These are phyloP conservation scores for Synanthedon myopaeformis DNA, from an alignment of 2,888 invertebrate genomes.

Conservation along the genomic window DNA sequence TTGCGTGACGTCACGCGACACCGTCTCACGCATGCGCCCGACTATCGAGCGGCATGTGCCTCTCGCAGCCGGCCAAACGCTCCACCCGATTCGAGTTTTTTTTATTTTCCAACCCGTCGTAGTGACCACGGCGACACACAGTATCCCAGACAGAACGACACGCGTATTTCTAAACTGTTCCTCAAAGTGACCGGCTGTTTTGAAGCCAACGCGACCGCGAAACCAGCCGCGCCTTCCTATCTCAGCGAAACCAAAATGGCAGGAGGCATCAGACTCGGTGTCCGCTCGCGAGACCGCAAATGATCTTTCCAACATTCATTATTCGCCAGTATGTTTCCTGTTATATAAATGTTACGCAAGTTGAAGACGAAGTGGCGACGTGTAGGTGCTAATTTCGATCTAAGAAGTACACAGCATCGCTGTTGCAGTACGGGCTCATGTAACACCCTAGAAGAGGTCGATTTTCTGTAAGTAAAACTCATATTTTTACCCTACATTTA, in stretches of 20 bases:
- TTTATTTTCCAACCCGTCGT: constrained; percentile 57
- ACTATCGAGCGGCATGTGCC: constrained; percentile 67
- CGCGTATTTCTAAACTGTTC: constrained; percentile 3
- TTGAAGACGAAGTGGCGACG: constrained; percentile 42
- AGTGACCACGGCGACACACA: constrained; percentile 32
- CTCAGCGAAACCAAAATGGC: constrained; percentile 43
- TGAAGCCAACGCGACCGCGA: not conserved
- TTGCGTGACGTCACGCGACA: constrained; percentile 51
- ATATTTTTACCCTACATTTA: not conserved
- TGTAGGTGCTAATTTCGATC: constrained; percentile 38
- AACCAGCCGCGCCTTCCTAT: not conserved
- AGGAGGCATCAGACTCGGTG: constrained; percentile 32
- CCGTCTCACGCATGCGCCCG: constrained; percentile 57
- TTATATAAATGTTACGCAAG: constrained; percentile 66
- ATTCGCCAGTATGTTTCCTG: constrained; percentile 44
- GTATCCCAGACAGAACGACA: constrained; percentile 29
- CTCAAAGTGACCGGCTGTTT: not conserved
- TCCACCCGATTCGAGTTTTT: constrained; percentile 53
- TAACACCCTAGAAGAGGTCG: constrained; percentile 33
- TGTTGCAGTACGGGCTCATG: constrained; percentile 48
- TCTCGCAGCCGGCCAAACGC: constrained; percentile 51
- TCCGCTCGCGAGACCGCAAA: constrained; percentile 35
- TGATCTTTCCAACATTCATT: constrained; percentile 28
- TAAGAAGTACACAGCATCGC: constrained; percentile 23
- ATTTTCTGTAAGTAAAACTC: constrained; percentile 39